A percentile compares a stretch with the other conserved stretches of the same genome.
These are phyloP conservation scores for Drepana arcuata DNA, from an alignment of 1,140 invertebrate genomes.

Conservation along the genomic window DNA sequence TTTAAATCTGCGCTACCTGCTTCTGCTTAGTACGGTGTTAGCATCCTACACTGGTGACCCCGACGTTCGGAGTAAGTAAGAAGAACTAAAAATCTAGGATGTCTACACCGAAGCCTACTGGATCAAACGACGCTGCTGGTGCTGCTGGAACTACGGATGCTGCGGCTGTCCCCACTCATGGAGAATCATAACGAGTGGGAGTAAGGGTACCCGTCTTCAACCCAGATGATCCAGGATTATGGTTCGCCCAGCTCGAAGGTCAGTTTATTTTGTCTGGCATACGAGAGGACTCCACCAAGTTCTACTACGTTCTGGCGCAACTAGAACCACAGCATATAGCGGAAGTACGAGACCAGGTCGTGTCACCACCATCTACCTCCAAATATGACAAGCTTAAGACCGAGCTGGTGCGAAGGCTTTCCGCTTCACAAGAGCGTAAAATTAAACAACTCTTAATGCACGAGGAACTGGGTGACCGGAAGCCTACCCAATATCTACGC, in stretches of 20 bases:
- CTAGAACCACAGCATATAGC: not conserved
- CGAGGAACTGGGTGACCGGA: not conserved
- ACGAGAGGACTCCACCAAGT: not conserved
- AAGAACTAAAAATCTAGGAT: too few species aligned
- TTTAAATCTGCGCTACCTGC: too few species aligned
- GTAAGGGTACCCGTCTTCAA: not conserved
- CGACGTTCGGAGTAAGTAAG: too few species aligned
- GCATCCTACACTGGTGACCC: too few species aligned
- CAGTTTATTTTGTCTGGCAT: not conserved
- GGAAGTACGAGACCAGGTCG: not conserved
- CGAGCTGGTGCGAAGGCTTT: not conserved
- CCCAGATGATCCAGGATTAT: not conserved
- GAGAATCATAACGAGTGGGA: too few species aligned
- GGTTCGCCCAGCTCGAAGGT: not conserved
- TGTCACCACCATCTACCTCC: not conserved
- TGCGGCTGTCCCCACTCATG: too few species aligned
- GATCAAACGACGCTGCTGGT: too few species aligned
- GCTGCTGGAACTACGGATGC: too few species aligned
- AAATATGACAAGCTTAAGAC: not conserved
- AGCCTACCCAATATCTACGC: not conserved
- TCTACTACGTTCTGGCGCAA: not conserved
- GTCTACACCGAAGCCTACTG: too few species aligned
- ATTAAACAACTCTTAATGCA: not conserved
- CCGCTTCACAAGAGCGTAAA: not conserved
- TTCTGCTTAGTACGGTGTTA: too few species aligned